Base-by-base conservation (phyloP, 2,113 vertebrate species). In the Myanophis thanlyinensis region DNA sequence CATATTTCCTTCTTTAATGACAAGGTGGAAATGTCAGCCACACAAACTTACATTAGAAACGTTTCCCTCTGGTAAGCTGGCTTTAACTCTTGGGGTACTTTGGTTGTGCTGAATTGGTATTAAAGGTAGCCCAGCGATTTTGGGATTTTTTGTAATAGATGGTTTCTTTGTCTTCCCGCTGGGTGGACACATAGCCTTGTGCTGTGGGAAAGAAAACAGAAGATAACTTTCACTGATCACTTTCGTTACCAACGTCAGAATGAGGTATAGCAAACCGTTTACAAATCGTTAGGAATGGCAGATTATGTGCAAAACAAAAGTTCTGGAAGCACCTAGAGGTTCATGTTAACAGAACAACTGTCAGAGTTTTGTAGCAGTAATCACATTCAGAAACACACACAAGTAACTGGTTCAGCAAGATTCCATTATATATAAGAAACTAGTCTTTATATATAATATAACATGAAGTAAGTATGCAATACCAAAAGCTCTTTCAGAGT, bases 61-160 rank as follows among this genome's bases (percentile, higher is more conserved):
- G 89, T 54, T 5, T 94, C 98, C 98, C 96, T 98, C 96, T 7
- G 54, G 11, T 59, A 93, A 92, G 93, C 89, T 97, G 85, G 73
- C 93, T 90, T 46, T 90, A 93, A 93, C 91, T 95, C 96, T 96
- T 51, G 30, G 87, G 90, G 90, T 56, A 89, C 23, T 96, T 85
- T 90, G 97, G 88, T 98, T 97, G 1, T 97, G 97, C 54, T 97
- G 97, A 94, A 98, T 98, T 46, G 98, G 98, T 96, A 98, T 98
- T 87, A 98, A 95, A 52, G 97, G 96, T 53, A 98, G 96, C 88
- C 97, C 97, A 93, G 97, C 96, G 0, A 98, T 96, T 95, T 97
- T 98, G 47, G 98, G 97, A 94, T 96, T 98, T 96, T 98, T 98
- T 56, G 97, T 98, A 92, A 98, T 95, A 54, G 98, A 98, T 85